Evolutionary conservation across 2,888 invertebrate genomes (phyloP).

Genomic region (Branchipolynoe longqiensis): DNA sequence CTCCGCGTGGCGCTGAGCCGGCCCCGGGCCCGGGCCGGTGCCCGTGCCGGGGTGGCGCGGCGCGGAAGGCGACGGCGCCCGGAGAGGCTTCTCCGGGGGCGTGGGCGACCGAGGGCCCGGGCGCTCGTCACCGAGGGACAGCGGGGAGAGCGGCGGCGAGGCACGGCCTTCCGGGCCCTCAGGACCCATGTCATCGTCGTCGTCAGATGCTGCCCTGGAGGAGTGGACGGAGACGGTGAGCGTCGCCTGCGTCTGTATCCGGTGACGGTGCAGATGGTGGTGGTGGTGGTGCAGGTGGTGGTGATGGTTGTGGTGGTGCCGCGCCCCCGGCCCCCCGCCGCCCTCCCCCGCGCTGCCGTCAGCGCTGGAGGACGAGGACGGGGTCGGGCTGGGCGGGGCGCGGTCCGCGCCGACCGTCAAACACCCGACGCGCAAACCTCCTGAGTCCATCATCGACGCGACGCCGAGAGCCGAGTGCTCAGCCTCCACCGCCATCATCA

Average conservation of each 20-base stretch:
- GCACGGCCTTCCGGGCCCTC: background rate
- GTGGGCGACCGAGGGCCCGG: background rate
- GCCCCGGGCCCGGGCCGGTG: background rate
- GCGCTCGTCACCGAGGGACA: slow-evolving; percentile 34
- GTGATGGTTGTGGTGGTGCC: background rate
- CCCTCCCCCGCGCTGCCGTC: background rate
- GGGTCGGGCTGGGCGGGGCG: background rate
- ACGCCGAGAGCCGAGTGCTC: background rate
- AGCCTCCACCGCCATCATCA: slow-evolving; percentile 26
- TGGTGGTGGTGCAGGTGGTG: background rate
- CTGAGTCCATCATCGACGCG: background rate
- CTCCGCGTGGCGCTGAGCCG: background rate
- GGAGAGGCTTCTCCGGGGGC: background rate
- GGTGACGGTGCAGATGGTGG: background rate
- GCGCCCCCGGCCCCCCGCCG: background rate
- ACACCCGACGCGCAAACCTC: background rate
- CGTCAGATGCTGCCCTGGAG: background rate
- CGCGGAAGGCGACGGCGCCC: background rate
- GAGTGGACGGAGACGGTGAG: slow-evolving; percentile 23
- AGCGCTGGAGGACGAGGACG: background rate
- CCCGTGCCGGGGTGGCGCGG: background rate
- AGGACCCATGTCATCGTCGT: background rate
- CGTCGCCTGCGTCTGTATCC: slow-evolving; percentile 7
- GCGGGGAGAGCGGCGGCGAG: slow-evolving; percentile 31
- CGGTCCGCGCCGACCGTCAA: background rate